Percentiles rank a stretch among this genome's conserved stretches.
phyloP scores from a whole-genome alignment of 2,888 invertebrate genomes.

The Drosophila quinaria region DNA sequence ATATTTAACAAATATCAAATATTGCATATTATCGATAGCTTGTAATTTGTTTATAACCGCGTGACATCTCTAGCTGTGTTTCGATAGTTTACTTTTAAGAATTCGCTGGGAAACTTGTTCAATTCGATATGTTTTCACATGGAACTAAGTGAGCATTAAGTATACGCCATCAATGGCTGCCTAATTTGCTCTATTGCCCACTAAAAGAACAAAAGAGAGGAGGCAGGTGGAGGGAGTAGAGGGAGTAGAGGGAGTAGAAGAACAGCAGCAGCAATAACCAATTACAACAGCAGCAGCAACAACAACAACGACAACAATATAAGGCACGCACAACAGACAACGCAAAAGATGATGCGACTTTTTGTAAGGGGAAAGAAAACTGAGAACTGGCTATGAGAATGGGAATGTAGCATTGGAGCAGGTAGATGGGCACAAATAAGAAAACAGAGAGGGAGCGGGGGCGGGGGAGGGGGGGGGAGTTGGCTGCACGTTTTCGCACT shows the following conservation, averaged over 20 bases:
- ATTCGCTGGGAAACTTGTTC: conserved; percentile 1
- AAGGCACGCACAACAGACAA: conserved; percentile 47
- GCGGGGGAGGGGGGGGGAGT: conserved; percentile 1
- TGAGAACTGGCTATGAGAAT: conserved; percentile 10
- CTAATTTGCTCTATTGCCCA: conserved; percentile 37
- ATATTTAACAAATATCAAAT: too few relatives aligned
- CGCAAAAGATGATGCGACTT: conserved; percentile 21
- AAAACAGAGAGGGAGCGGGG: background rate
- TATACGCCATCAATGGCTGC: conserved; percentile 22
- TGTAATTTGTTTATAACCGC: background rate
- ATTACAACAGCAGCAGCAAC: conserved; percentile 52
- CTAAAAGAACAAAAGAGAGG: conserved; percentile 7
- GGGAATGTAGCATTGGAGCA: conserved; percentile 11
- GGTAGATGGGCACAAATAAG: background rate
- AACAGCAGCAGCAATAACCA: conserved; percentile 45
- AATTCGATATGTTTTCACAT: conserved; percentile 12
- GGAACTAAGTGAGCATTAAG: conserved; percentile 10
- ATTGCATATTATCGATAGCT: background rate
- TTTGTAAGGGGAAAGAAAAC: background rate
- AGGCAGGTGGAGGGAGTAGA: background rate
- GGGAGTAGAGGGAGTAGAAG: conserved; percentile 4
- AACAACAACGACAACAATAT: conserved; percentile 26
- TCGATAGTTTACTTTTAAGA: background rate
- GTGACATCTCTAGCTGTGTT: background rate
- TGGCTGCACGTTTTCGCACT: conserved; percentile 70